Evolutionary conservation across 2,888 invertebrate species (phyloP).

Genomic region (Oscheius sp.): DNA sequence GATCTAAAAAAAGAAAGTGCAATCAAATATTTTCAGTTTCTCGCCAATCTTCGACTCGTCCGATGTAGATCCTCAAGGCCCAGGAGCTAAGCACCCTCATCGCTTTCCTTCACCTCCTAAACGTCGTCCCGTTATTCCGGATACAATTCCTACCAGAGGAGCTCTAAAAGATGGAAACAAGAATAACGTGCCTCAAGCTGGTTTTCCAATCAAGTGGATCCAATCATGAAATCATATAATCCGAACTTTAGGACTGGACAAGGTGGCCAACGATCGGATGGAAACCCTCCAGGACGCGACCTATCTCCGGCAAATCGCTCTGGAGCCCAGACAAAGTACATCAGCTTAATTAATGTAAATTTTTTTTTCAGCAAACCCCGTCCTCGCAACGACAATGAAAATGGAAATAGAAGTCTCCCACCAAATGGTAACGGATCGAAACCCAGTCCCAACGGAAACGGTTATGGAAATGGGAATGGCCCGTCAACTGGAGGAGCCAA

Average conservation of each 20-base stretch:
- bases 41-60: slow-evolving; percentile 49
- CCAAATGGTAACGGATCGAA: no score
- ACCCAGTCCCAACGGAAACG: neutral
- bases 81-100: neutral
- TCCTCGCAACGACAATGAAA: neutral
- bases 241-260: no score
- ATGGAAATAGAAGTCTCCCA: neutral
- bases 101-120: slow-evolving; percentile 14
- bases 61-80: slow-evolving; percentile 26
- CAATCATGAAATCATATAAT: no score
- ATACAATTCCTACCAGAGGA: neutral
- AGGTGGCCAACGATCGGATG: no score
- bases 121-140: neutral
- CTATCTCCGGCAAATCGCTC: no score
- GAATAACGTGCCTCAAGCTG: no score
- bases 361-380: neutral
- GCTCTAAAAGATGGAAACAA: no score
- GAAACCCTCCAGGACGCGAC: no score
- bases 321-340: no score
- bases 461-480: neutral
- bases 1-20: neutral
- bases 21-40: slow-evolving; percentile 33
- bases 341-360: neutral
- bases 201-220: no score
- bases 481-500: no score